Percentiles rank a stretch among this genome's conserved stretches.
These are phyloP conservation scores for Eubasilissa splendida DNA, from an alignment of 2,888 invertebrate species.

Conservation along the genomic window DNA sequence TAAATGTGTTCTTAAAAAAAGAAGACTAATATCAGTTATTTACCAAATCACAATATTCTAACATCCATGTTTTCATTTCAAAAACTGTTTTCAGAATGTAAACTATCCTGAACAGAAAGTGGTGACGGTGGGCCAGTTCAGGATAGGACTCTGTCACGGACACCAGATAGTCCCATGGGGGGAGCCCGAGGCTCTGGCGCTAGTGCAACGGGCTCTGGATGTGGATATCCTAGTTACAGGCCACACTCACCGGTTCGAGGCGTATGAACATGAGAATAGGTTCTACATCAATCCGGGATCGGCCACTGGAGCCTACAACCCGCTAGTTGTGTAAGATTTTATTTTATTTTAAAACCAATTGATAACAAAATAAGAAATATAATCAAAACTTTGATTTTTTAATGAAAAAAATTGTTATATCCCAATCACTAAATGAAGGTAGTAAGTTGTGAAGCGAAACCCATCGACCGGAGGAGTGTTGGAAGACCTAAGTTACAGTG, in stretches of 20 bases:
- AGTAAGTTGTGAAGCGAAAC: too few species aligned
- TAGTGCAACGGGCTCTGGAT: slow-evolving; percentile 96
- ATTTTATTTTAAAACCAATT: too few species aligned
- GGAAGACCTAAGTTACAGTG: too few species aligned
- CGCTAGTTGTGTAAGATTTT: slow-evolving; percentile 84
- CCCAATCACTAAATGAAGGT: too few species aligned
- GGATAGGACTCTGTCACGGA: slow-evolving; percentile 97
- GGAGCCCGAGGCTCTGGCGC: slow-evolving; percentile 92
- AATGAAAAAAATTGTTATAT: too few species aligned
- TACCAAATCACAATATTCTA: too few species aligned
- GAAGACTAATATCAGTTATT: too few species aligned
- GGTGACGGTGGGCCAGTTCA: slow-evolving; percentile 98
- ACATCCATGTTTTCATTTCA: neutral
- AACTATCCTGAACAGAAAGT: slow-evolving; percentile 98
- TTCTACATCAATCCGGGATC: slow-evolving; percentile 99
- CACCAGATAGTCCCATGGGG: slow-evolving; percentile 99
- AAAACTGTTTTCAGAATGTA: slow-evolving; percentile 78
- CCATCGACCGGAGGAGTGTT: too few species aligned
- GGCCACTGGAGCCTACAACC: slow-evolving; percentile 97
- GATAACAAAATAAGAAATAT: too few species aligned
- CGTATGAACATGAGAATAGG: slow-evolving; percentile 98
- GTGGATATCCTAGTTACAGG: slow-evolving; percentile 99
- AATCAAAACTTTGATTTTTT: too few species aligned
- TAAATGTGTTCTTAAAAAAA: too few species aligned
- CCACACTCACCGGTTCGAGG: slow-evolving; percentile 98